Conservation (phyloP, 1,140 invertebrate species). For the Belonocnema kinseyi region DNA sequence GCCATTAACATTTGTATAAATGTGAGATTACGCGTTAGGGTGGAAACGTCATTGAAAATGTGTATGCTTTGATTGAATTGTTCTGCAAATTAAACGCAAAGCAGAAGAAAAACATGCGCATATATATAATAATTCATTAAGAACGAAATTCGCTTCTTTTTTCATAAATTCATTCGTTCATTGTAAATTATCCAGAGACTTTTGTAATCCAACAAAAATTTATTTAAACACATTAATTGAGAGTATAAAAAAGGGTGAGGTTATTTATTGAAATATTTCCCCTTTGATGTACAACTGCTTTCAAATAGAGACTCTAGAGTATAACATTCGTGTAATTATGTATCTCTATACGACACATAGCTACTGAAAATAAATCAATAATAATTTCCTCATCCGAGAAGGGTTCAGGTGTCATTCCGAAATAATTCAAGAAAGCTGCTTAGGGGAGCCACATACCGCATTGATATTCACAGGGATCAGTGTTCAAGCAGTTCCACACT, state of each 20-base stretch:
- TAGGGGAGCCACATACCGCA: slow-evolving; percentile 12
- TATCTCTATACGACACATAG: neutral
- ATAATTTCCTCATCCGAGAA: slow-evolving; percentile 18
- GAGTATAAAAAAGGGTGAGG: too few species aligned
- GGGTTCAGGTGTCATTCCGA: slow-evolving; percentile 12
- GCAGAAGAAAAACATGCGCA: neutral
- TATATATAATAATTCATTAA: too few species aligned
- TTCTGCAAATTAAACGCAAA: neutral
- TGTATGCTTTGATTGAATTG: slow-evolving; percentile 7
- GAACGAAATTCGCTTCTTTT: too few species aligned
- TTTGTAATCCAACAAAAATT: too few species aligned
- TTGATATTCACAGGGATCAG: neutral
- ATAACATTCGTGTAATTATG: slow-evolving; percentile 4
- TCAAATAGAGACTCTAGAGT: neutral
- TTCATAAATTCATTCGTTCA: too few species aligned
- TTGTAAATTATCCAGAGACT: too few species aligned
- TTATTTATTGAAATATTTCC: too few species aligned
- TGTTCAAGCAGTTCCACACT: too few species aligned
- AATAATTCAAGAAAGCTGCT: slow-evolving; percentile 10
- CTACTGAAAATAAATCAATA: neutral
- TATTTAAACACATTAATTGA: too few species aligned
- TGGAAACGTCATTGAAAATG: slow-evolving; percentile 6
- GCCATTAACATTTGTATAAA: slow-evolving; percentile 15
- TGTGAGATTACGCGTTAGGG: slow-evolving; percentile 27
- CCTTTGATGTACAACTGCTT: too few species aligned